Conservation (phyloP, 1,140 invertebrate species). For the Eumaeus atala region DNA sequence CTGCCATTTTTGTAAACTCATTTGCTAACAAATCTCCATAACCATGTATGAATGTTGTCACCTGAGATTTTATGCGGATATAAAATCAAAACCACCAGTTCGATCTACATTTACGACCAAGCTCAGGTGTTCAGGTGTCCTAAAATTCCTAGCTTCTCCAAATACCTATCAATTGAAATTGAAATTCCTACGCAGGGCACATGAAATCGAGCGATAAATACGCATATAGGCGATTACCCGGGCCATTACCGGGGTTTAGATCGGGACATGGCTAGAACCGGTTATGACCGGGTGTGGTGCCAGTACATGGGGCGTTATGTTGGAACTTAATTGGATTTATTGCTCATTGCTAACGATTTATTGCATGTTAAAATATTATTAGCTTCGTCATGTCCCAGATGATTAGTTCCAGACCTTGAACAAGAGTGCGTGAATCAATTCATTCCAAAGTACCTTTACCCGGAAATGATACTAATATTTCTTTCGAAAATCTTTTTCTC, state of each 20-base stretch:
- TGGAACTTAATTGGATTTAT: constrained; percentile 9
- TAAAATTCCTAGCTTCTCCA: constrained; percentile 5
- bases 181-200: constrained; percentile 4
- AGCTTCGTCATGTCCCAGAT: too few species aligned
- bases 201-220: constrained; percentile 22
- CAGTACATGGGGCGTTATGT: constrained; percentile 9
- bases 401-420: too few species aligned
- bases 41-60: background rate
- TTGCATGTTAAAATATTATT: constrained; percentile 6
- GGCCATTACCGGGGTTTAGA: constrained; percentile 17
- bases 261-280: constrained; percentile 9
- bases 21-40: too few species aligned
- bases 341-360: constrained; percentile 8
- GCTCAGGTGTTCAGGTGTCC: constrained; percentile 9
- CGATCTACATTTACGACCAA: constrained; percentile 1
- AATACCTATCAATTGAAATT: constrained; percentile 17
- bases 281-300: constrained; percentile 19
- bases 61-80: background rate
- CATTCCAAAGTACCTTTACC: too few species aligned
- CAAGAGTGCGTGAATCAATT: too few species aligned
- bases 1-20: too few species aligned
- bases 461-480: too few species aligned
- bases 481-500: too few species aligned
- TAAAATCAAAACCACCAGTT: background rate
- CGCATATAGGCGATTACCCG: constrained; percentile 21